phyloP scores from a whole-genome alignment of 2,797 vertebrate species.

The Alfaro cultratus region DNA sequence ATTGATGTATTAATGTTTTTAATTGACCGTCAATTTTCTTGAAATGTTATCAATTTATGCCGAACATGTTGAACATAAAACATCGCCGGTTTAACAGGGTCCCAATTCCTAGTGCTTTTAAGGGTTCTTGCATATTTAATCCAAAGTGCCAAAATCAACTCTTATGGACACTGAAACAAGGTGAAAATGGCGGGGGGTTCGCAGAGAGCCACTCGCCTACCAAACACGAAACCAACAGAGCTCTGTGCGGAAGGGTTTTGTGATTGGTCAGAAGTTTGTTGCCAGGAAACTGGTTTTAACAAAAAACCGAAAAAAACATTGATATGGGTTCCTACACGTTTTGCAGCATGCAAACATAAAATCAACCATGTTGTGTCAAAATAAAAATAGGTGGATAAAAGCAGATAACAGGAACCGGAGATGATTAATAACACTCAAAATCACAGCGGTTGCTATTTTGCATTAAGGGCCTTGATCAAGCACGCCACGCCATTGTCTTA shows the following conservation, averaged over 20 bases:
- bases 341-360: neutral
- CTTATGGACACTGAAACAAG: no score
- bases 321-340: neutral
- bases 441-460: slow-evolving; percentile 2
- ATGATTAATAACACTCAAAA: slow-evolving; percentile 1
- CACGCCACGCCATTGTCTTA: slow-evolving; percentile 3
- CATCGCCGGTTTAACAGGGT: neutral
- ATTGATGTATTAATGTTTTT: neutral
- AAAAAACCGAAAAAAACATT: no score
- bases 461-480: slow-evolving; percentile 3
- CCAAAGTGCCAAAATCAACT: no score
- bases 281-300: neutral
- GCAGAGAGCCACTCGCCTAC: no score
- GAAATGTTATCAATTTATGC: neutral
- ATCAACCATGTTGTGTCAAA: neutral
- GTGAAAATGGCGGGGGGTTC: no score
- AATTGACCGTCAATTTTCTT: neutral
- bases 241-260: no score
- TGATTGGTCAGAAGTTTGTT: no score
- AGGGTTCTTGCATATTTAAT: no score
- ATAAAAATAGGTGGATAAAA: neutral
- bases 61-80: neutral
- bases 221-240: no score
- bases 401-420: neutral
- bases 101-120: neutral